Base-by-base conservation (phyloP, 2,797 vertebrate species). In the Aulostomus chinensis region DNA sequence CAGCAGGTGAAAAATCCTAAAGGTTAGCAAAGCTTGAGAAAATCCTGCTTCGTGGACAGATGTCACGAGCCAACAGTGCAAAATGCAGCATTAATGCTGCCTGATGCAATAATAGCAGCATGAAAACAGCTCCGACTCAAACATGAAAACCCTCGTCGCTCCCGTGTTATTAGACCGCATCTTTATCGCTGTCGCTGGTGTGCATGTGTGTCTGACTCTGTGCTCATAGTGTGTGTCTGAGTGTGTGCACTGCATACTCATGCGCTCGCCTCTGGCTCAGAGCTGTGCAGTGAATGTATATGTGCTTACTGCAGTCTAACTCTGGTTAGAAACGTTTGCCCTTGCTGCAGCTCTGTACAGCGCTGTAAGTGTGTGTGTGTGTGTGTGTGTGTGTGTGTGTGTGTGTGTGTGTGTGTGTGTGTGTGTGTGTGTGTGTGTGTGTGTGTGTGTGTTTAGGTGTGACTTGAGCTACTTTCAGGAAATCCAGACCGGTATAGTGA, bases 251-350 rank as follows among this genome's bases (percentile, higher is more conserved):
- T 45, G 85, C 83, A 88, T 89, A 86, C 88, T 88, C 84, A 87
- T 85, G 86, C 33, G 77, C 73, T 75, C 37, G 57, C 72, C 76
- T 80, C 58, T 13, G 73, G 76, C 79, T 81, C 51, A 13, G 74
- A 52, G 84, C 80, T 89, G 88, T 88, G 88, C 85, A 73, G 80
- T 84, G 86, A 88, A 89, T 89, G 86, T 87, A 88, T 89, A 89
- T 89, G 86, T 80, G 85, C 84, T 85, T 88, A 86, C 88, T 89
- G 86, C 86, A 88, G 88, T 88, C 85, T 78, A 86, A 85, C 74
- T 81, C 83, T 83, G 78, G 78, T 86, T 87, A 85, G 83, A 51
- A 83, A 80, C 66, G 62, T 85, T 87, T 86, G 86, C 86, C 88
- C 86, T 88, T 88, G 85, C 84, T 86, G 86, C 86, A 85, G 86